Evolutionary conservation across 2,797 vertebrate genomes (phyloP).

Genomic region (Gobionotothen gibberifrons): DNA sequence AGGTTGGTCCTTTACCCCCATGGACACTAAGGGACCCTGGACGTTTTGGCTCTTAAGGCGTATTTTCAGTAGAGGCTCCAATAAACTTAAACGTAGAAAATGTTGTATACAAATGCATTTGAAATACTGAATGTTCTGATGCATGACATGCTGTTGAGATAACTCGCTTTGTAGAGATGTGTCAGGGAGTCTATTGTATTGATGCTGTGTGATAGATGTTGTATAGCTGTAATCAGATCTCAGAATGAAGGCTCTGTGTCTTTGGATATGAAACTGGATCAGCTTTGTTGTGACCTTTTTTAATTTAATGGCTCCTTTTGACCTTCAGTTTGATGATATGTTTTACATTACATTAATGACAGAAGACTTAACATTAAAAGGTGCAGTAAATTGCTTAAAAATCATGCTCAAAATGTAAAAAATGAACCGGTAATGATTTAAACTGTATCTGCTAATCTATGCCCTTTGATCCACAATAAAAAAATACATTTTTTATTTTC

Average conservation of each 20-base stretch:
- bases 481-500: not conserved
- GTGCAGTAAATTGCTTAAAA: too few species aligned
- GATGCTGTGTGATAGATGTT: constrained; percentile 51
- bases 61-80: too few species aligned
- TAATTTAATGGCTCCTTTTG: constrained; percentile 38
- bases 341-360: too few species aligned
- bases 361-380: too few species aligned
- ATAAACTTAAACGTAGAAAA: too few species aligned
- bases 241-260: constrained; percentile 26
- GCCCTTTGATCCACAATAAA: not conserved
- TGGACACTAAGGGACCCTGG: too few species aligned
- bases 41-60: too few species aligned
- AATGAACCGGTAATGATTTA: not conserved
- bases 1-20: not conserved
- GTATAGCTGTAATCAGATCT: constrained; percentile 42
- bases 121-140: constrained; percentile 3
- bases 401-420: not conserved
- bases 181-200: constrained; percentile 16
- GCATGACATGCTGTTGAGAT: constrained; percentile 12
- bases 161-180: constrained; percentile 4
- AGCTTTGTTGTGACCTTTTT: constrained; percentile 46
- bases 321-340: constrained; percentile 28
- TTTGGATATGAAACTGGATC: constrained; percentile 44
- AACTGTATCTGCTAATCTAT: not conserved
- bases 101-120: not conserved